Base-by-base conservation (phyloP, 2,888 invertebrate genomes). In the Ypsolopha sequella region DNA sequence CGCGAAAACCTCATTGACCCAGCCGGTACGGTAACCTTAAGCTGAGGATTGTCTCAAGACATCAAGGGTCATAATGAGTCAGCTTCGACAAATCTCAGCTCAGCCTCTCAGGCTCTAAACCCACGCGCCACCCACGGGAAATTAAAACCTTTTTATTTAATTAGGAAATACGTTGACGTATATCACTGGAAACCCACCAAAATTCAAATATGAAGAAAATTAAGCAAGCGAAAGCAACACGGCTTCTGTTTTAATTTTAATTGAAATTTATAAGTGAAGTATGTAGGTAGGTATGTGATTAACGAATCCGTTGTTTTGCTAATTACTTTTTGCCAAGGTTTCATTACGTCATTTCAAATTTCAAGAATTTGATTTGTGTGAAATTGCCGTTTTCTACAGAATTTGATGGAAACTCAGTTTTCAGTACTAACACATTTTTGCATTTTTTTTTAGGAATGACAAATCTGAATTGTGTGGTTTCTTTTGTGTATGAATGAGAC, bases 51-150 rank as follows among this genome's bases (percentile, higher is more conserved):
- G 64, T 68, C 59, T 64, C 61, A 67, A 70, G 66, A 66, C 65
- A 70, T 66, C 65, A 59, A 61, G 61, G 56, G 55, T 60, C 60
- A 65, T 76, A 72, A 76, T 71, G 70, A 75, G 70, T 66, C 65
- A 61, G 61, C 61, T 59, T 56, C 59, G 58, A 65, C 68, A 68
- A 74, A 74, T 70, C 70, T 70, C 68, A 58, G 60, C 63, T 62
- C 65, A 63, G 63, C 62, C 59, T 59, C 24, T 24, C 24, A 24
- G 24, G 24, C 24, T 24, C 24, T 24, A 24, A 24, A 24, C 24
- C 54, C 62, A 51, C 51, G 56, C 54, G 61, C 78, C 54, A 61
- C 78, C 72, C 76, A 50, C 54, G 77, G 78, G 74, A 78, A 79
- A 79, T 79, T 74, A 75, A 69, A 71, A 68, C 64, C 63, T 66